Conservation (phyloP, 1,140 invertebrate genomes). For the Diabrotica virgifera region DNA sequence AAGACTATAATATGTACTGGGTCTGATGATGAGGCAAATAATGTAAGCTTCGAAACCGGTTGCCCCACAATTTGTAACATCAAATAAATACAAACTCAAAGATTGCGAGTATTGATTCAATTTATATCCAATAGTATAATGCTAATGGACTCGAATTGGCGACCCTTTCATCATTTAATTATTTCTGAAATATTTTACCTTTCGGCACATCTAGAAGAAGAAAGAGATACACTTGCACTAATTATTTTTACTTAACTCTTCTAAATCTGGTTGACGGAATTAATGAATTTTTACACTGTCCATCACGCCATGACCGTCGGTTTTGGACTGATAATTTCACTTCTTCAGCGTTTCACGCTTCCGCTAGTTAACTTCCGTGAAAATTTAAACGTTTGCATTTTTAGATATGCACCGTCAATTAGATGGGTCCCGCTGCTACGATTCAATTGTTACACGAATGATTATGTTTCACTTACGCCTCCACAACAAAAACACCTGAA, state of each 20-base stretch:
- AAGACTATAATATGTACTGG: too few species aligned
- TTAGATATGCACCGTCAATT: constrained; percentile 19
- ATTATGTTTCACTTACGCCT: background rate
- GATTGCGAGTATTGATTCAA: too few species aligned
- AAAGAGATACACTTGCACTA: background rate
- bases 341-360: constrained; percentile 20
- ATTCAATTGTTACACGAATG: background rate
- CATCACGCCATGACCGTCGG: constrained; percentile 17
- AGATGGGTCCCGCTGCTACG: background rate
- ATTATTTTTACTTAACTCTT: background rate
- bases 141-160: too few species aligned
- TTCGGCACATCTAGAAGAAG: too few species aligned
- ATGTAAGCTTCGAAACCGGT: too few species aligned
- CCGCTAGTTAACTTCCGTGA: constrained; percentile 19
- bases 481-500: too few species aligned
- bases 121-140: too few species aligned
- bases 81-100: too few species aligned
- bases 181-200: too few species aligned
- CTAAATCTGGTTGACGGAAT: background rate
- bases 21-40: too few species aligned
- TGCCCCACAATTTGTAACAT: too few species aligned
- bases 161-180: too few species aligned
- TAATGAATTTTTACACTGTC: constrained; percentile 1
- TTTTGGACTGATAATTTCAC: constrained; percentile 23
- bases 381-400: constrained; percentile 21